These are phyloP conservation scores for Camponotus fellah DNA, from an alignment of 2,888 invertebrate species.

Conservation along the genomic window DNA sequence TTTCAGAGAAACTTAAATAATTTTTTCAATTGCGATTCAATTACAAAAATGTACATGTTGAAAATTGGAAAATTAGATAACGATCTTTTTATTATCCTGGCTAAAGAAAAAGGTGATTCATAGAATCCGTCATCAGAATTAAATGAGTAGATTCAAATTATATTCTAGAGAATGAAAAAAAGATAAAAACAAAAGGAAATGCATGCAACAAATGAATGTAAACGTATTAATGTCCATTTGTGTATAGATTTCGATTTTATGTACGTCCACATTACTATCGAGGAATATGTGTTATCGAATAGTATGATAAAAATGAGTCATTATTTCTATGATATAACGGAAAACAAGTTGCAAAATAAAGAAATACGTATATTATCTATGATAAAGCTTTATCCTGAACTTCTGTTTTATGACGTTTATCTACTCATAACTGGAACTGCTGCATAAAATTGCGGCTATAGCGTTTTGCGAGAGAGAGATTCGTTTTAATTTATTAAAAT, in stretches of 20 bases:
- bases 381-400: conserved; percentile 24
- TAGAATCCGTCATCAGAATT: neutral
- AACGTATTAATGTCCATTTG: neutral
- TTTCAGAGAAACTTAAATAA: neutral
- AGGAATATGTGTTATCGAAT: neutral
- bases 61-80: neutral
- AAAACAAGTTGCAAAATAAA: conserved; percentile 11
- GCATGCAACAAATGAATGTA: neutral
- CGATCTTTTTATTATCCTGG: neutral
- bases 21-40: neutral
- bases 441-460: neutral
- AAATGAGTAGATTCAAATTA: no score
- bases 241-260: neutral
- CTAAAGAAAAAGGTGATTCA: neutral
- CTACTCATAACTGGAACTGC: neutral
- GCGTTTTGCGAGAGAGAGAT: neutral
- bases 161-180: no score
- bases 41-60: neutral
- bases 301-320: conserved; percentile 1
- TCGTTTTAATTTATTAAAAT: neutral
- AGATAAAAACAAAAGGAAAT: no score
- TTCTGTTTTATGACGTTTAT: conserved; percentile 10
- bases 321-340: neutral
- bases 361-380: neutral
- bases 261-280: neutral